These are phyloP conservation scores for Diloba caeruleocephala DNA, from an alignment of 2,888 invertebrate species.

Conservation along the genomic window DNA sequence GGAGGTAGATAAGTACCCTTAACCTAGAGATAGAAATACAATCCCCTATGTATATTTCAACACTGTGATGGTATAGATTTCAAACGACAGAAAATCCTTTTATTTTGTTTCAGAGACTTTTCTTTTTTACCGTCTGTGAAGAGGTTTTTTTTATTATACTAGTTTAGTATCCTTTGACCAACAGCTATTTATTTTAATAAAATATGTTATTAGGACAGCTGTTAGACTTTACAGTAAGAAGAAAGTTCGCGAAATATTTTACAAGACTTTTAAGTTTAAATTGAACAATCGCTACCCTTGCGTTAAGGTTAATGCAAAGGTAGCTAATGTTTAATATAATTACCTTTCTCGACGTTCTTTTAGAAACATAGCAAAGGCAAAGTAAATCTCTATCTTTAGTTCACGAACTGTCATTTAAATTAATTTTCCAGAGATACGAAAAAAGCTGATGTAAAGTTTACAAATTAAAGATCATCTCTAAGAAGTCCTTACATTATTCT, in stretches of 20 bases:
- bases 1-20: slow-evolving; percentile 29
- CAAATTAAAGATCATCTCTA: slow-evolving; percentile 41
- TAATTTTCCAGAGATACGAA: slow-evolving; percentile 20
- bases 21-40: slow-evolving; percentile 36
- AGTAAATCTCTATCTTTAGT: slow-evolving; percentile 29
- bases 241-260: too few species aligned
- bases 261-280: slow-evolving; percentile 7
- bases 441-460: slow-evolving; percentile 37
- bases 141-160: too few species aligned
- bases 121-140: too few species aligned
- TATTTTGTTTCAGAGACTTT: neutral
- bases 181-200: too few species aligned
- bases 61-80: slow-evolving; percentile 36
- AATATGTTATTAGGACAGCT: too few species aligned
- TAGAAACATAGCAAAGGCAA: slow-evolving; percentile 21
- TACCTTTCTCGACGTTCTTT: slow-evolving; percentile 10
- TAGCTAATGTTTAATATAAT: too few species aligned
- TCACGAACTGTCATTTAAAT: slow-evolving; percentile 36
- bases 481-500: slow-evolving; percentile 28
- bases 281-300: slow-evolving; percentile 4
- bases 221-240: too few species aligned
- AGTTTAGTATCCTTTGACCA: too few species aligned
- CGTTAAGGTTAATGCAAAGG: too few species aligned
- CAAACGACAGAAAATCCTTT: neutral
- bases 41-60: slow-evolving; percentile 31